Percentiles rank a stretch among this genome's conserved stretches.
Evolutionary conservation across 1,140 invertebrate genomes (phyloP).

Genomic region (Drosophila orena): DNA sequence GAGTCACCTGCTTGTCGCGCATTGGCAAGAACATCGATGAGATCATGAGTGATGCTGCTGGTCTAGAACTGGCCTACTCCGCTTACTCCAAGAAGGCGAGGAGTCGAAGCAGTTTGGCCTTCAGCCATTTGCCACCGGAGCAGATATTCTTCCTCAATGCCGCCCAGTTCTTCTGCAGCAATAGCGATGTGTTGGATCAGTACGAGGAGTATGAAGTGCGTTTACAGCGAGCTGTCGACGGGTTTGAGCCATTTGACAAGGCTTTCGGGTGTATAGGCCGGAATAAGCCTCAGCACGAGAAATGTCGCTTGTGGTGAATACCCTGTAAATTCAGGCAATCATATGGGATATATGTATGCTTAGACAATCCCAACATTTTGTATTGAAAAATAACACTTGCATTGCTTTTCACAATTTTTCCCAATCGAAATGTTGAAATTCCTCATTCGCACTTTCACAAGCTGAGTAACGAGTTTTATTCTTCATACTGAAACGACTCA

Average conservation of each 20-base stretch:
- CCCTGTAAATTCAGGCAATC: too few species aligned
- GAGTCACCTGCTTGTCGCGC: constrained; percentile 39
- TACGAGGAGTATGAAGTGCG: constrained; percentile 60
- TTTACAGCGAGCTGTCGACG: constrained; percentile 40
- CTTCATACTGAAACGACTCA: too few species aligned
- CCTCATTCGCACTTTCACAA: too few species aligned
- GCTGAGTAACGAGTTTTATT: too few species aligned
- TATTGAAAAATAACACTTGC: neutral
- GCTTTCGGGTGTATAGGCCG: constrained; percentile 31
- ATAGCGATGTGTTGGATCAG: neutral
- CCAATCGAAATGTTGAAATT: too few species aligned
- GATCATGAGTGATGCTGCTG: constrained; percentile 57
- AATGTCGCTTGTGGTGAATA: constrained; percentile 59
- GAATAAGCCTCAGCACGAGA: constrained; percentile 17
- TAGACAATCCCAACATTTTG: neutral
- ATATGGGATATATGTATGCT: too few species aligned
- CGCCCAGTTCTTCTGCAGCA: constrained; percentile 71
- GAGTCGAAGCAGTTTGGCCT: constrained; percentile 13
- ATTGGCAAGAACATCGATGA: constrained; percentile 53
- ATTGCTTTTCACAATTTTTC: too few species aligned
- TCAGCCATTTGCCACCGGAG: constrained; percentile 29
- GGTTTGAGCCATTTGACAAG: constrained; percentile 52
- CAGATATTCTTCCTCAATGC: constrained; percentile 68
- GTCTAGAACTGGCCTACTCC: constrained; percentile 56
- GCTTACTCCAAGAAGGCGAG: constrained; percentile 33